These are phyloP conservation scores for Corvus moneduloides DNA, from an alignment of 2,113 vertebrate genomes.

Conservation along the genomic window DNA sequence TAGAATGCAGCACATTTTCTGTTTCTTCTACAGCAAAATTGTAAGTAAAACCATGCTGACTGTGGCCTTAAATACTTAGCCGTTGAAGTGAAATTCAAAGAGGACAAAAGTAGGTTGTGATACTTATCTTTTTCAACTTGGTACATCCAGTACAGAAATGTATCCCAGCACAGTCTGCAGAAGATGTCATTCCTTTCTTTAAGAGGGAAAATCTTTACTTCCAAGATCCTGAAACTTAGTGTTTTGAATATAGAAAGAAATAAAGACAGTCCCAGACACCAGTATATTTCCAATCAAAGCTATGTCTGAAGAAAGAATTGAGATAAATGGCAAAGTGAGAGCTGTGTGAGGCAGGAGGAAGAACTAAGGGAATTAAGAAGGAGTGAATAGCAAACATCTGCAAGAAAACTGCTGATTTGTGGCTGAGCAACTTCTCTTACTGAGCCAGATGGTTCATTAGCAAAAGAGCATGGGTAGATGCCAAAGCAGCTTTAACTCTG, in stretches of 20 bases:
- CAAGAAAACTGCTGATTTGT: conserved; percentile 45
- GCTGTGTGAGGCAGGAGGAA: background rate
- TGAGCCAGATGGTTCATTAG: conserved; percentile 7
- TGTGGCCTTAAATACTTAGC: background rate
- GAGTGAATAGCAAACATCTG: conserved; percentile 41
- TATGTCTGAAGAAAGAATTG: background rate
- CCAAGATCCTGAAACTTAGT: background rate
- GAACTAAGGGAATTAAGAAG: background rate
- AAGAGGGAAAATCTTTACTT: background rate
- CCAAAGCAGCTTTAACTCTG: conserved; percentile 24
- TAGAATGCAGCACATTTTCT: background rate
- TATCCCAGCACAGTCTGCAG: background rate
- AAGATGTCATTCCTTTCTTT: background rate
- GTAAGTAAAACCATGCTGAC: background rate
- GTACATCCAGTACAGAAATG: background rate
- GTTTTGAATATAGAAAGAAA: background rate
- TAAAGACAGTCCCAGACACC: background rate
- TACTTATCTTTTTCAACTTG: background rate
- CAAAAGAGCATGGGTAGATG: background rate
- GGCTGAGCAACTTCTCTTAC: background rate
- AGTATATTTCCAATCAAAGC: background rate
- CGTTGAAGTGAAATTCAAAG: background rate
- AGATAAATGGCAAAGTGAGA: background rate
- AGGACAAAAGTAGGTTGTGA: background rate
- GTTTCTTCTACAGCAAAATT: background rate